Conservation (phyloP, 2,888 invertebrate genomes). For the Helobdella robusta region DNA sequence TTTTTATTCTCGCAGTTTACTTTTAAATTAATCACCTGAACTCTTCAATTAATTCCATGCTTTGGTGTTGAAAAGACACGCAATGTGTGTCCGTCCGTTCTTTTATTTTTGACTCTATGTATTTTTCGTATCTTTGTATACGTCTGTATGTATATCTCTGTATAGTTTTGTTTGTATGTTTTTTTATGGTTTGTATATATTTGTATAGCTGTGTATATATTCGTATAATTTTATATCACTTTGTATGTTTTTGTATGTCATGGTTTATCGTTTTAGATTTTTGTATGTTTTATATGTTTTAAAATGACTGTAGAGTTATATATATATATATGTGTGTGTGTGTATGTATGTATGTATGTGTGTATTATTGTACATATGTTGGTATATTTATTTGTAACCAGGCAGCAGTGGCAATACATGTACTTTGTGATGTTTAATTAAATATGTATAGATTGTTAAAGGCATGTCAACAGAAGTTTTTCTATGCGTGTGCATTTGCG, state of each 20-base stretch:
- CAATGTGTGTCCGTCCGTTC: no score
- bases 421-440: neutral
- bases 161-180: neutral
- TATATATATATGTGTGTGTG: constrained; percentile 1
- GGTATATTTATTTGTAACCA: neutral
- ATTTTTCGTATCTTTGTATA: no score
- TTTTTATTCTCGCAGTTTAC: no score
- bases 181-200: neutral
- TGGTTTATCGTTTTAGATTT: no score
- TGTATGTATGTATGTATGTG: constrained; percentile 9
- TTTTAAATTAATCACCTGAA: no score
- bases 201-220: constrained; percentile 1
- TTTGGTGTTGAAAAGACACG: no score
- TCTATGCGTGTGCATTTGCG: neutral
- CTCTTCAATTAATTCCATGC: no score
- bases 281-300: no score
- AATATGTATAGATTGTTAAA: neutral
- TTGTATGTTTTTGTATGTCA: neutral
- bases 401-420: neutral
- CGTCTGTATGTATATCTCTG: neutral
- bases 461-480: neutral
- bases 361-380: neutral
- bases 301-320: no score
- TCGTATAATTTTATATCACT: neutral
- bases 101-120: no score